A percentile compares a stretch with the other conserved stretches of the same genome.
Evolutionary conservation across 92 coral and sea anemone species (phyloP).

Genomic region (Epizoanthus fatuus): DNA sequence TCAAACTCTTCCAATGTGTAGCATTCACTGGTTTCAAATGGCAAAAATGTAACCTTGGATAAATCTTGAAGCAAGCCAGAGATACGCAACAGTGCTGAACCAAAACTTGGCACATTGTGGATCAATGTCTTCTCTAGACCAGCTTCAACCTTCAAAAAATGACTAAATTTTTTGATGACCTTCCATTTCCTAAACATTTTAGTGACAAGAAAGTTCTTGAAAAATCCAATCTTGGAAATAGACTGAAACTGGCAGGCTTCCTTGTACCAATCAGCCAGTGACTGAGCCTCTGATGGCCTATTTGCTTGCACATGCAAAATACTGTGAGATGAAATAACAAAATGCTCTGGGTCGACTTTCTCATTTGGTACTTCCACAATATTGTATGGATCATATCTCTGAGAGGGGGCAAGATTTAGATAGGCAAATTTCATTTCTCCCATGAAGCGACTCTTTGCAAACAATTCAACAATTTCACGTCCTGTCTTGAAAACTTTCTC

Average conservation of each 20-base stretch:
- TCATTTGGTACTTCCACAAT: constrained; percentile 90
- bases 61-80: constrained; percentile 89
- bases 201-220: constrained; percentile 87
- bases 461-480: constrained; percentile 88
- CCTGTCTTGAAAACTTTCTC: constrained; percentile 78
- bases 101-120: constrained; percentile 94
- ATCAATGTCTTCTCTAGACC: constrained; percentile 79
- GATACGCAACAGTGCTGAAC: constrained; percentile 94
- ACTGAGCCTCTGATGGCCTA: constrained; percentile 91
- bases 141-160: constrained; percentile 79
- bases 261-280: constrained; percentile 93
- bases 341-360: constrained; percentile 92
- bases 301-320: constrained; percentile 87
- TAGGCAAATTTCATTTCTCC: constrained; percentile 94
- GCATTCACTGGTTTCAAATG: constrained; percentile 77
- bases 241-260: constrained; percentile 93
- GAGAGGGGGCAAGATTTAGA: constrained; percentile 84
- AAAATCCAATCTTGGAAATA: constrained; percentile 81
- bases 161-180: constrained; percentile 81
- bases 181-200: constrained; percentile 93
- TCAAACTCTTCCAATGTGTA: constrained; percentile 91
- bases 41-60: constrained; percentile 91
- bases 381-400: constrained; percentile 91
- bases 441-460: constrained; percentile 89
- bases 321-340: constrained; percentile 95